Evolutionary conservation across 2,113 vertebrate species (phyloP).

Genomic region (Paratilapia polleni): DNA sequence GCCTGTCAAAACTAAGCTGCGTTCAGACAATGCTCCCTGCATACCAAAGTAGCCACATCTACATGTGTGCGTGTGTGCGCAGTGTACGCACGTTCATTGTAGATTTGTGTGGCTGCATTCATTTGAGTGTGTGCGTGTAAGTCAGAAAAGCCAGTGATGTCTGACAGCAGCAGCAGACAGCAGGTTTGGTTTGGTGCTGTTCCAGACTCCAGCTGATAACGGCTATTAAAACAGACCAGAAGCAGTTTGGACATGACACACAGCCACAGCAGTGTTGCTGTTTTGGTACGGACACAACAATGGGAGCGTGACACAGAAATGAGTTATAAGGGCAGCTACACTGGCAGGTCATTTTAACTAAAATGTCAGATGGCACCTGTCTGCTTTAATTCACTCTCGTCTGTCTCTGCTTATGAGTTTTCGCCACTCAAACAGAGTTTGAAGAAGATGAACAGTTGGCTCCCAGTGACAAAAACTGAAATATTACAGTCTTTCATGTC

Average conservation of each 20-base stretch:
- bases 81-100: not conserved
- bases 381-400: not conserved
- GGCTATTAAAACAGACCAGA: constrained; percentile 37
- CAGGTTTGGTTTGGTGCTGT: constrained; percentile 34
- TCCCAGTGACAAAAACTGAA: not conserved
- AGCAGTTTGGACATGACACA: constrained; percentile 47
- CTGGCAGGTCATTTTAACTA: constrained; percentile 10
- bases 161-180: constrained; percentile 45
- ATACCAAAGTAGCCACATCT: constrained; percentile 60
- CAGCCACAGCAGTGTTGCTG: constrained; percentile 18
- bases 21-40: constrained; percentile 56
- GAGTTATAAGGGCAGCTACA: not conserved
- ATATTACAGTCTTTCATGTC: not conserved
- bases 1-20: constrained; percentile 69
- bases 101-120: not conserved
- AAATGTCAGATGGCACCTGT: constrained; percentile 8
- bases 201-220: constrained; percentile 48
- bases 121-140: not conserved
- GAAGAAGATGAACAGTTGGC: not conserved
- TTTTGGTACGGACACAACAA: constrained; percentile 18
- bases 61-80: not conserved
- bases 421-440: not conserved
- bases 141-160: constrained; percentile 51
- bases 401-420: constrained; percentile 6
- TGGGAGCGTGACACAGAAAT: constrained; percentile 28